A percentile compares a stretch with the other conserved stretches of the same genome.
Evolutionary conservation across 2,888 invertebrate genomes (phyloP).

Genomic region (Aphidoletes aphidimyza): DNA sequence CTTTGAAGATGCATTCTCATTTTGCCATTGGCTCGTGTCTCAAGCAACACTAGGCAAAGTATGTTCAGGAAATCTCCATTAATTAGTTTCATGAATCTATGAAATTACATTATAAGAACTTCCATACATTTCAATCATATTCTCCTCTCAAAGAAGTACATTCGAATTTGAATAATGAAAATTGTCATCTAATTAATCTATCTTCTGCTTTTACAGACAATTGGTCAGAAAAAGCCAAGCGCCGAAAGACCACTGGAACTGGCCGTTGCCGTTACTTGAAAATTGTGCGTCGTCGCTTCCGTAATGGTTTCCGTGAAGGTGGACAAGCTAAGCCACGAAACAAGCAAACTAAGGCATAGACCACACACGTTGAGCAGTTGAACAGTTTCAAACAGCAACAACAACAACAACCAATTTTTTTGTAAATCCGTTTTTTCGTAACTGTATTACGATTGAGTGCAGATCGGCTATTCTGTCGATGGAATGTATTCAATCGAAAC

Average conservation of each 20-base stretch:
- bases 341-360: conserved; percentile 21
- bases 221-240: conserved; percentile 98
- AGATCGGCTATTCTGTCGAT: not conserved
- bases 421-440: conserved; percentile 28
- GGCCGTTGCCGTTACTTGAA: conserved; percentile 97
- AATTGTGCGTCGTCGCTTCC: conserved; percentile 88
- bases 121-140: not conserved
- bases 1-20: conserved; percentile 50
- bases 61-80: not conserved
- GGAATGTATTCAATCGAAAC: not conserved
- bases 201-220: conserved; percentile 75
- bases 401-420: not conserved
- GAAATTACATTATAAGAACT: not conserved
- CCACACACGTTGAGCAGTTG: not conserved
- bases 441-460: not conserved
- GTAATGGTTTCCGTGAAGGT: conserved; percentile 91
- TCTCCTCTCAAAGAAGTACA: not conserved
- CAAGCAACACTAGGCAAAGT: conserved; percentile 50
- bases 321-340: conserved; percentile 69
- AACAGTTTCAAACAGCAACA: not conserved
- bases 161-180: not conserved
- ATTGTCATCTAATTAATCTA: not conserved
- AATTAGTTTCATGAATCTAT: not conserved
- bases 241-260: conserved; percentile 99
- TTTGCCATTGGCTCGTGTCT: conserved; percentile 47